phyloP scores from a whole-genome alignment of 2,113 vertebrate genomes.

The Trogon surrucura region DNA sequence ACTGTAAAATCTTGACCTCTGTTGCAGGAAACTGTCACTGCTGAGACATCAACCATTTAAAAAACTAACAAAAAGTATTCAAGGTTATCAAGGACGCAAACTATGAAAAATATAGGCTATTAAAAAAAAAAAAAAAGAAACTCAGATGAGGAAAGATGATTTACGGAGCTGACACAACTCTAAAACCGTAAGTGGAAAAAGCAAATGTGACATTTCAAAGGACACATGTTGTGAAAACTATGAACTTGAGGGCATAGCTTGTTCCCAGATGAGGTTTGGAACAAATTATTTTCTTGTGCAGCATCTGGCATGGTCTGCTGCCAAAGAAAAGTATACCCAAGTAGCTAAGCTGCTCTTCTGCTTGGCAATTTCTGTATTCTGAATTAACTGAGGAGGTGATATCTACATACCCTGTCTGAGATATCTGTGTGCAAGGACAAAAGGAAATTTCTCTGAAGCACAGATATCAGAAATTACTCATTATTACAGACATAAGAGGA shows the following conservation, averaged over 20 bases:
- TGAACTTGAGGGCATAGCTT: neutral
- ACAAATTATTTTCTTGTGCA: conserved; percentile 18
- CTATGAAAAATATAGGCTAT: neutral
- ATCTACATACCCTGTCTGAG: neutral
- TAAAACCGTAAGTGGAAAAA: neutral
- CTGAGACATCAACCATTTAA: neutral
- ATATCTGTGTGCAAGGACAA: neutral
- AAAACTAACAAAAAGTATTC: neutral
- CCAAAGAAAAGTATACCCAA: neutral
- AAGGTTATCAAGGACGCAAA: neutral
- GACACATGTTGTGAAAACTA: neutral
- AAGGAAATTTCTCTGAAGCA: neutral
- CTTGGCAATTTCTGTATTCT: neutral
- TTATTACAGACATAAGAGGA: neutral
- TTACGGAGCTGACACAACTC: neutral
- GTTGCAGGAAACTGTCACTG: neutral
- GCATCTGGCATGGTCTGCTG: neutral
- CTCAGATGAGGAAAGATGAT: neutral
- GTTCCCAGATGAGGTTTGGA: conserved; percentile 10
- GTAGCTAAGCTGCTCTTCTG: neutral
- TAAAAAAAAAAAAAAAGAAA: neutral
- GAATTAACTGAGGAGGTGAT: neutral
- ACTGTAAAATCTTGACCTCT: neutral
- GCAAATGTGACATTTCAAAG: neutral
- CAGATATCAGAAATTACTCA: neutral